Percentiles rank a stretch among this genome's conserved stretches.
Evolutionary conservation across 2,888 invertebrate genomes (phyloP).

Genomic region (Malthinus seriepunctatus): DNA sequence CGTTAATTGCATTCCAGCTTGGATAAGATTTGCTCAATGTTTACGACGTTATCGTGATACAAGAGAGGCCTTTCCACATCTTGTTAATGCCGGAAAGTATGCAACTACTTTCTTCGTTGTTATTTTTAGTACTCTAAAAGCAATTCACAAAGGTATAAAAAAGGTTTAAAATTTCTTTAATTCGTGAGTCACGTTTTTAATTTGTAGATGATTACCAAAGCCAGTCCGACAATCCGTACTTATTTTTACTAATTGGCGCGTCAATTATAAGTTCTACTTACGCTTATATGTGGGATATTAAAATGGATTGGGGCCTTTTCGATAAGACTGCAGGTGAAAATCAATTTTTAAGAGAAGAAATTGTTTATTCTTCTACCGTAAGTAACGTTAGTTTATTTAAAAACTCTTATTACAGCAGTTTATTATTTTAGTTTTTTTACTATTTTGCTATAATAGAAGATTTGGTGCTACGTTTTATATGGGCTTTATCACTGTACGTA

Average conservation of each 20-base stretch:
- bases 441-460: conserved; percentile 85
- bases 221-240: conserved; percentile 65
- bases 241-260: conserved; percentile 71
- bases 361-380: conserved; percentile 77
- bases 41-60: conserved; percentile 81
- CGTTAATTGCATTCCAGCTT: conserved; percentile 79
- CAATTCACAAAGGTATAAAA: conserved; percentile 48
- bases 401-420: background rate
- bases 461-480: conserved; percentile 75
- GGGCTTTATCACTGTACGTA: conserved; percentile 74
- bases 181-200: conserved; percentile 7
- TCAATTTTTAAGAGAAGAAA: conserved; percentile 74
- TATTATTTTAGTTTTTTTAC: conserved; percentile 60
- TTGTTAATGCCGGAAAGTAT: conserved; percentile 84
- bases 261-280: conserved; percentile 74
- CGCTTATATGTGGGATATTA: conserved; percentile 84
- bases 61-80: conserved; percentile 76
- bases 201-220: conserved; percentile 54
- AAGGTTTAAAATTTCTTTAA: background rate
- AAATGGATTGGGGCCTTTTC: conserved; percentile 88
- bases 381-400: conserved; percentile 37
- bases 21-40: conserved; percentile 86
- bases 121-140: conserved; percentile 58
- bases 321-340: conserved; percentile 78
- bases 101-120: conserved; percentile 75